Percentiles rank a stretch among this genome's conserved stretches.
Conservation (phyloP, 2,113 vertebrate genomes). For the Sardina pilchardus region DNA sequence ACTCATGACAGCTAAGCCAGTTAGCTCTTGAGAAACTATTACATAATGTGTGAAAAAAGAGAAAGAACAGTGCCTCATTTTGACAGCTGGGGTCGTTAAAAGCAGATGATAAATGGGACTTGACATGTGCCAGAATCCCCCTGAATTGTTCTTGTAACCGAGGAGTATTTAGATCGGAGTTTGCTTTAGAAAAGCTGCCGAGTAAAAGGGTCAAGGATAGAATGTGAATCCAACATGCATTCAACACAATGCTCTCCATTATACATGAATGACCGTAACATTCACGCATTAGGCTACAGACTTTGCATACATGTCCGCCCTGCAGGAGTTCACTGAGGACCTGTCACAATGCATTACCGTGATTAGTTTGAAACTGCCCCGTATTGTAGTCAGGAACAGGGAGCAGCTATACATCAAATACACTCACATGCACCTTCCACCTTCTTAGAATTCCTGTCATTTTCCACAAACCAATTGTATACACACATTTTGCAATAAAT, state of each 20-base stretch:
- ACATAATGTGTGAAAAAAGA: conserved; percentile 29
- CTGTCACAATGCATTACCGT: conserved; percentile 17
- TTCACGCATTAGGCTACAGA: neutral
- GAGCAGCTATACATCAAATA: neutral
- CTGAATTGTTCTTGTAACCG: neutral
- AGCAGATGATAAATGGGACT: conserved; percentile 17
- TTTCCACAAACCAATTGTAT: neutral
- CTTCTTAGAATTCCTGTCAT: neutral
- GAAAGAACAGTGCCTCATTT: conserved; percentile 23
- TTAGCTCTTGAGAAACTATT: conserved; percentile 28
- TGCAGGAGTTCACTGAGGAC: neutral
- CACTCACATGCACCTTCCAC: neutral
- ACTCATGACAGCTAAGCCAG: conserved; percentile 16
- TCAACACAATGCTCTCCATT: neutral
- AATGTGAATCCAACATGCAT: neutral
- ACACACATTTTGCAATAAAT: neutral
- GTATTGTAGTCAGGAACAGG: neutral
- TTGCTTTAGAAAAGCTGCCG: neutral
- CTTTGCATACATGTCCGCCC: neutral
- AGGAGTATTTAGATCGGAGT: neutral
- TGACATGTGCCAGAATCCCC: conserved; percentile 29
- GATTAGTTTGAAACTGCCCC: neutral
- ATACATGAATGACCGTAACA: neutral
- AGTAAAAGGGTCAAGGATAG: neutral
- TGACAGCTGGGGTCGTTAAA: conserved; percentile 36